Conservation (phyloP, 2,888 invertebrate species). For the Dendrolimus houi region DNA sequence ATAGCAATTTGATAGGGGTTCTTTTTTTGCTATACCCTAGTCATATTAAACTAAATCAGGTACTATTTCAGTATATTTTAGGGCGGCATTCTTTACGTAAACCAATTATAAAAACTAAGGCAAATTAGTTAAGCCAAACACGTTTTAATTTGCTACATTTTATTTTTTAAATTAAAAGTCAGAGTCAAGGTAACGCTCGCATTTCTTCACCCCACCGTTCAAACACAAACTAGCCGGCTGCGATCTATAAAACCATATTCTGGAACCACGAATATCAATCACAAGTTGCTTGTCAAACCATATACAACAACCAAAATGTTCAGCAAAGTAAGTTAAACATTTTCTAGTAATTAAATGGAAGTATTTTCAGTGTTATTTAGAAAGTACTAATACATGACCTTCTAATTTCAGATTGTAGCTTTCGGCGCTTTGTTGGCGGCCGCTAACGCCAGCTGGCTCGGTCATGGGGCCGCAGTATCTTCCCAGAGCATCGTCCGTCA, state of each 20-base stretch:
- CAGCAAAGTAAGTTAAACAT: conserved; percentile 37
- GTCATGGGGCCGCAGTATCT: conserved; percentile 42
- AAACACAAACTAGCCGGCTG: conserved; percentile 13
- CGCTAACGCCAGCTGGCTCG: conserved; percentile 8
- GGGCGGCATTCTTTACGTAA: not conserved
- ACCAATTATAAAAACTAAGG: not conserved
- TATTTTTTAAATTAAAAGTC: not conserved
- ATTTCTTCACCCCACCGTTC: conserved; percentile 39
- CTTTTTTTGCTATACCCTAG: no score
- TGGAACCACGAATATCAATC: conserved; percentile 39
- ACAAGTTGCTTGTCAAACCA: conserved; percentile 29
- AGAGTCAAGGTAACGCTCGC: conserved; percentile 11
- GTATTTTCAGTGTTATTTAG: no score
- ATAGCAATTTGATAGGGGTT: no score
- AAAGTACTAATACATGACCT: no score
- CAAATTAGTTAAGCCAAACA: not conserved
- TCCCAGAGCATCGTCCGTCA: conserved; percentile 33
- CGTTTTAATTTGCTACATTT: not conserved
- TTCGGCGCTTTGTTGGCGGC: conserved; percentile 22
- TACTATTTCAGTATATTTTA: no score
- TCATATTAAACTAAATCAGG: no score
- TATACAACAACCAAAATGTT: conserved; percentile 37
- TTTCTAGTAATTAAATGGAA: not conserved
- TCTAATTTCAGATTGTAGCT: conserved; percentile 22
- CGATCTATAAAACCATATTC: conserved; percentile 45